Percentiles rank a stretch among this genome's conserved stretches.
These are phyloP conservation scores for Abscondita cerata DNA, from an alignment of 2,888 invertebrate genomes.

Conservation along the genomic window DNA sequence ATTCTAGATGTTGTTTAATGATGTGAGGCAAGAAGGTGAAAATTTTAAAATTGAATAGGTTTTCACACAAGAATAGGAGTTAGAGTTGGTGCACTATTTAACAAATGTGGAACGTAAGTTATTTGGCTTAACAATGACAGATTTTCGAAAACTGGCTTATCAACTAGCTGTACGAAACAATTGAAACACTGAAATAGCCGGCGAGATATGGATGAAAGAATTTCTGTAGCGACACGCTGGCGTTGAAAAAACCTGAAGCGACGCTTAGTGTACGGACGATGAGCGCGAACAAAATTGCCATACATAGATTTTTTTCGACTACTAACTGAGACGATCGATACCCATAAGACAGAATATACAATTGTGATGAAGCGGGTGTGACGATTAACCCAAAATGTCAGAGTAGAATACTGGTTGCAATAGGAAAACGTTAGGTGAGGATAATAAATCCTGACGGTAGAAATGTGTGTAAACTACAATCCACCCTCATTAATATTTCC, in stretches of 20 bases:
- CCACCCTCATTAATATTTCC: background rate
- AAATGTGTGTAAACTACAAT: background rate
- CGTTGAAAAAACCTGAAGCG: constrained; percentile 42
- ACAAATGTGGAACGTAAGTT: constrained; percentile 33
- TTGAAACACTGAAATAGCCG: constrained; percentile 63
- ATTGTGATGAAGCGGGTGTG: constrained; percentile 6
- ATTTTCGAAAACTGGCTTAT: constrained; percentile 62
- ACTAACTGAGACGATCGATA: constrained; percentile 16
- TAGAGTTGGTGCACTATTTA: constrained; percentile 35
- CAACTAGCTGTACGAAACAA: too few species aligned
- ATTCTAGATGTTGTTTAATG: background rate
- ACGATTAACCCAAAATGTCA: too few species aligned
- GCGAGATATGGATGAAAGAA: constrained; percentile 63
- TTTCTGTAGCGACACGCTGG: constrained; percentile 62
- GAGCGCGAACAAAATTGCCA: constrained; percentile 48
- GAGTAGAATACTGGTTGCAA: background rate
- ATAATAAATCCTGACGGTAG: background rate
- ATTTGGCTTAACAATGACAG: constrained; percentile 29
- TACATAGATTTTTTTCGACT: constrained; percentile 25
- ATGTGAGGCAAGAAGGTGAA: background rate
- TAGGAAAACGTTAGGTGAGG: background rate
- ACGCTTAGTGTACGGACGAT: constrained; percentile 53
- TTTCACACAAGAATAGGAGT: constrained; percentile 30
- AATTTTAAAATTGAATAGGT: background rate
- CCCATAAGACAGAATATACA: constrained; percentile 12